Evolutionary conservation across 1,140 invertebrate genomes (phyloP).

Genomic region (Pachypeltis micranthus): DNA sequence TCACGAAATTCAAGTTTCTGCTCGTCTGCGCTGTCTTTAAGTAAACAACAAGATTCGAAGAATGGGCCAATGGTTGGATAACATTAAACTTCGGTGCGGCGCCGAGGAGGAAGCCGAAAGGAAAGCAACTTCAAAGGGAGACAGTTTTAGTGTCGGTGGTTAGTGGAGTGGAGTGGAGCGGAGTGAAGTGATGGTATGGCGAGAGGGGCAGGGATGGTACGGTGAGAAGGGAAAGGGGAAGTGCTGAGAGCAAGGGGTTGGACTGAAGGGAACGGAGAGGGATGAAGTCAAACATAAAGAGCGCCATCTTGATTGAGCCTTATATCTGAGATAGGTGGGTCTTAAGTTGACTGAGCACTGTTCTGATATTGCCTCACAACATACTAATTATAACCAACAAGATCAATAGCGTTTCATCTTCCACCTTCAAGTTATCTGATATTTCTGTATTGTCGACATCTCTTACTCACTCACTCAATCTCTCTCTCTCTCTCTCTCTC

Average conservation of each 20-base stretch:
- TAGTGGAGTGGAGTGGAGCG: too few species aligned
- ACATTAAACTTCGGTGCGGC: background rate
- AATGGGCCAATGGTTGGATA: background rate
- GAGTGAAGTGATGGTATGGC: too few species aligned
- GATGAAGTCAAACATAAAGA: background rate
- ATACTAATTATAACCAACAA: background rate
- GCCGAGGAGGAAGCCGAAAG: too few species aligned
- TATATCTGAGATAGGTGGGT: background rate
- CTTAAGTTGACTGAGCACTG: background rate
- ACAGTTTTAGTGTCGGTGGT: too few species aligned
- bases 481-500: too few species aligned
- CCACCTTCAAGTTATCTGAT: background rate
- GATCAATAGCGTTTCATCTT: background rate
- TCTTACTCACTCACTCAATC: background rate
- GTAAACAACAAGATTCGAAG: background rate
- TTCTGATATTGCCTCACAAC: background rate
- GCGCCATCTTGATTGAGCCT: background rate
- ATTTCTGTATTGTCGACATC: background rate
- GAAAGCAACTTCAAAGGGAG: background rate
- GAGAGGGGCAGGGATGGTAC: background rate
- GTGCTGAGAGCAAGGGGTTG: too few species aligned
- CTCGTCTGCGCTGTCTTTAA: too few species aligned
- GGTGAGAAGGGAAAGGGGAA: too few species aligned
- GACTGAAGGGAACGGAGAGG: background rate
- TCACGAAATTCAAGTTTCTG: too few species aligned